Conservation (phyloP, 2,113 vertebrate genomes). For the Phainopepla nitens region DNA sequence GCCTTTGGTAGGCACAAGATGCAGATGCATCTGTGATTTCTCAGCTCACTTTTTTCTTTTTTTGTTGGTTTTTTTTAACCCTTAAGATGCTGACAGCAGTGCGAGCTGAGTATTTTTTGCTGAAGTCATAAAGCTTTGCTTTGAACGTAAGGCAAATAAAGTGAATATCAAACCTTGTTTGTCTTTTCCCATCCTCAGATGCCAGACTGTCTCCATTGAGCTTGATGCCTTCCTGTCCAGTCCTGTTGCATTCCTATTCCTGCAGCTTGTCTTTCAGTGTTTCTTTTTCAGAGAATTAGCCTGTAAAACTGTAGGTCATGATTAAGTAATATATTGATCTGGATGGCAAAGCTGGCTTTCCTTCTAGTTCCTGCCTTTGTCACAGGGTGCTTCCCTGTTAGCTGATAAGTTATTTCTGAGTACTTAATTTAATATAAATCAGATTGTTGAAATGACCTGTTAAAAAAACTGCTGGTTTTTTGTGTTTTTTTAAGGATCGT, state of each 20-base stretch:
- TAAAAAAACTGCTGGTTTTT: neutral
- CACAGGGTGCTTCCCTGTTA: neutral
- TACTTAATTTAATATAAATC: neutral
- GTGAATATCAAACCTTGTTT: neutral
- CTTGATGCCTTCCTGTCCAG: neutral
- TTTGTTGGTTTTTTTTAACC: neutral
- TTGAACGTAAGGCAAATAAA: neutral
- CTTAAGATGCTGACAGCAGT: neutral
- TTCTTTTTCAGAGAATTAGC: neutral
- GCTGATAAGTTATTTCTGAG: neutral
- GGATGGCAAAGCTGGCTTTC: neutral
- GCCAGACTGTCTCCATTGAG: neutral
- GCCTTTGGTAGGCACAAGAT: neutral
- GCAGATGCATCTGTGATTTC: neutral
- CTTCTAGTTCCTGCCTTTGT: neutral
- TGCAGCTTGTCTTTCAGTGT: neutral
- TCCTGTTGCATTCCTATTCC: neutral
- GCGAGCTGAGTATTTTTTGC: neutral
- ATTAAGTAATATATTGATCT: neutral
- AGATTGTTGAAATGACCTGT: neutral
- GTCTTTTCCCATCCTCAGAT: neutral
- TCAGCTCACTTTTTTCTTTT: neutral
- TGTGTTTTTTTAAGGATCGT: neutral
- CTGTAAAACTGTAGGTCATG: neutral
- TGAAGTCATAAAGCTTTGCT: neutral